phyloP scores from a whole-genome alignment of 2,888 invertebrate genomes.

The Meteorus cinctellus region DNA sequence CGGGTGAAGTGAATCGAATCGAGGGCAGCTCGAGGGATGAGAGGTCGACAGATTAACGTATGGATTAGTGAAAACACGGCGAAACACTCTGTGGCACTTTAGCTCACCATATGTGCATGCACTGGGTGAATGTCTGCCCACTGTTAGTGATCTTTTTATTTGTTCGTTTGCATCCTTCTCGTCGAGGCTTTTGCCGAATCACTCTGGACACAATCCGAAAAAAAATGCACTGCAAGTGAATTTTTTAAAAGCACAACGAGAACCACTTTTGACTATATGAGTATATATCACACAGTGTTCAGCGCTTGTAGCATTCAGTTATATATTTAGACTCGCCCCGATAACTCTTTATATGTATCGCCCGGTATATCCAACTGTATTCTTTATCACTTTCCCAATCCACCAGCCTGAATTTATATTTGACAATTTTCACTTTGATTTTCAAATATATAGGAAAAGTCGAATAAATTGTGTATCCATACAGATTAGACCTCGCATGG shows the following conservation, averaged over 20 bases:
- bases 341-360: not conserved
- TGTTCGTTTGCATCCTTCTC: constrained; percentile 31
- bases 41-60: constrained; percentile 65
- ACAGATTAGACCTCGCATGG: too few relatives aligned
- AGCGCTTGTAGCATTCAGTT: constrained; percentile 31
- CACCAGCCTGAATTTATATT: too few relatives aligned
- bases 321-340: not conserved
- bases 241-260: constrained; percentile 33
- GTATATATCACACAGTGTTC: constrained; percentile 4
- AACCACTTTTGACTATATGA: constrained; percentile 3
- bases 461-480: too few relatives aligned
- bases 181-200: constrained; percentile 23
- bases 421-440: too few relatives aligned
- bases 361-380: too few relatives aligned
- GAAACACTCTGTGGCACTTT: constrained; percentile 67
- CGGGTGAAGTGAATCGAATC: constrained; percentile 52
- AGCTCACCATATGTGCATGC: constrained; percentile 49
- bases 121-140: constrained; percentile 28
- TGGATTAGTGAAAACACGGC: constrained; percentile 58
- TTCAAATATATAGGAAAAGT: too few relatives aligned
- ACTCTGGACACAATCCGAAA: constrained; percentile 7
- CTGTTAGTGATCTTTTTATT: constrained; percentile 23
- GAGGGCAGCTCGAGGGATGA: constrained; percentile 49
- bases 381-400: too few relatives aligned
- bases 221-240: constrained; percentile 28